These are phyloP conservation scores for Cephalotes varians DNA, from an alignment of 2,888 invertebrate species.

Conservation along the genomic window DNA sequence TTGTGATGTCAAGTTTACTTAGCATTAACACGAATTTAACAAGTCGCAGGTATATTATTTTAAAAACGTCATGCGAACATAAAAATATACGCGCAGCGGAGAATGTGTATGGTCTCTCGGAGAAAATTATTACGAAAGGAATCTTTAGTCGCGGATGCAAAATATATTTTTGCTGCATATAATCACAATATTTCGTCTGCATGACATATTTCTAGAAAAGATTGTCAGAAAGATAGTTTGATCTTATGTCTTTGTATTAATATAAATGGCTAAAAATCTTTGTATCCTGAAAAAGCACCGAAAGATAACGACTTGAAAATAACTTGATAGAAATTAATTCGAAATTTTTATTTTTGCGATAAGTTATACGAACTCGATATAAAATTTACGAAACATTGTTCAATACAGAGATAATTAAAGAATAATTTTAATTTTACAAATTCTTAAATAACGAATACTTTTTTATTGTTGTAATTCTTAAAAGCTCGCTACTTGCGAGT, in stretches of 20 bases:
- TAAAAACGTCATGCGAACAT: neutral
- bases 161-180: conserved; percentile 4
- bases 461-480: neutral
- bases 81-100: conserved; percentile 4
- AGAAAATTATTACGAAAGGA: conserved; percentile 21
- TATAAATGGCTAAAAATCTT: neutral
- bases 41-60: conserved; percentile 1
- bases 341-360: too few species aligned
- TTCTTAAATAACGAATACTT: neutral
- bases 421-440: conserved; percentile 1
- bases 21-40: conserved; percentile 36
- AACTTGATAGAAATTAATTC: neutral
- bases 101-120: neutral
- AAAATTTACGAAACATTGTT: too few species aligned
- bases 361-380: too few species aligned
- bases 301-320: neutral
- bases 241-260: neutral
- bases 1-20: conserved; percentile 33
- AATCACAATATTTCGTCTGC: neutral
- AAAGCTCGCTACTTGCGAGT: neutral
- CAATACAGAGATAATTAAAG: neutral
- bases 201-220: neutral
- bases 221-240: neutral
- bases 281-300: neutral
- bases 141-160: neutral